phyloP scores from a whole-genome alignment of 1,140 invertebrate species.

The Gerris buenoi region DNA sequence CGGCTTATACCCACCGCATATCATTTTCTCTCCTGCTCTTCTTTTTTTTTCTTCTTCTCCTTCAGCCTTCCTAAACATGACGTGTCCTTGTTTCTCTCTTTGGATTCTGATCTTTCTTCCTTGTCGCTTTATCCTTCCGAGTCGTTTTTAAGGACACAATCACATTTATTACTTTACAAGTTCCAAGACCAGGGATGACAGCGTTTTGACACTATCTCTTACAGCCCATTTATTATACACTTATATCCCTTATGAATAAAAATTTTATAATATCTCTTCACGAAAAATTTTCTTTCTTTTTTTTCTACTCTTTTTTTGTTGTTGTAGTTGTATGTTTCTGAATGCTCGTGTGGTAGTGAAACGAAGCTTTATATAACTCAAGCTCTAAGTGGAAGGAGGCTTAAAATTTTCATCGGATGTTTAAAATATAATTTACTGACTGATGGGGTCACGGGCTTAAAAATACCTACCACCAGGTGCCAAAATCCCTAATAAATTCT shows the following conservation, averaged over 20 bases:
- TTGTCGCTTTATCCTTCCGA: background rate
- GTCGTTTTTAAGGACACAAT: background rate
- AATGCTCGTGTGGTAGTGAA: too few species aligned
- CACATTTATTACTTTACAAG: too few species aligned
- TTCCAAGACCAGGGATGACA: background rate
- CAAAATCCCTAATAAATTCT: too few species aligned
- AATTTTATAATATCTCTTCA: too few species aligned
- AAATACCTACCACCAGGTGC: too few species aligned
- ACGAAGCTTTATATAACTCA: background rate
- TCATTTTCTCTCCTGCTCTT: background rate
- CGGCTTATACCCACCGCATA: background rate
- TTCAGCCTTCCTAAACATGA: background rate
- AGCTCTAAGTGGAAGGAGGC: background rate
- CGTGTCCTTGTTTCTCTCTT: background rate
- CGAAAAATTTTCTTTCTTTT: too few species aligned
- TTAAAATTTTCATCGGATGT: background rate
- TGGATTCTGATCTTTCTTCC: background rate
- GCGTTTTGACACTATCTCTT: background rate
- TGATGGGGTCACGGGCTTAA: too few species aligned
- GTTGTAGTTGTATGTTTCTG: too few species aligned
- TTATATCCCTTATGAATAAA: background rate
- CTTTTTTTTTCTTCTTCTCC: background rate
- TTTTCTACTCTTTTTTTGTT: too few species aligned
- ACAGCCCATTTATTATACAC: background rate
- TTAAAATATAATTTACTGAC: background rate